Evolutionary conservation across 2,888 invertebrate genomes (phyloP), one percentile per base, ranked within the genome.

Genomic region (Pedicia rivosa): DNA sequence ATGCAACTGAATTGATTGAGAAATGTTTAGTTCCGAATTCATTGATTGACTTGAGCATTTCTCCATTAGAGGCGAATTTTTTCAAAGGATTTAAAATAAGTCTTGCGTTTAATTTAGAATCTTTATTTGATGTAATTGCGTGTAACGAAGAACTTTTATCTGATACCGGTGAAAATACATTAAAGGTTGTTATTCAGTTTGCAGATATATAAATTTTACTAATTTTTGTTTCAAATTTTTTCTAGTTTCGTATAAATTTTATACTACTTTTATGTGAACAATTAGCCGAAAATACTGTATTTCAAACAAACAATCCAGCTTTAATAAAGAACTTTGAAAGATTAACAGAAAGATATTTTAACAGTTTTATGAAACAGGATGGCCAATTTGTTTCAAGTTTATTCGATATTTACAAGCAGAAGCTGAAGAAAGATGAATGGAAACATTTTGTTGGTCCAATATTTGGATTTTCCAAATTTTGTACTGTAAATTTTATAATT

Each of bases 211-310:
- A n/a, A n/a, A n/a, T n/a, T n/a, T n/a, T n/a, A n/a, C n/a, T n/a
- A n/a, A n/a, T n/a, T n/a, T n/a, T n/a, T n/a, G n/a, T n/a, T n/a
- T n/a, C n/a, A n/a, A n/a, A n/a, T n/a, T n/a, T n/a, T n/a, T n/a
- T n/a, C 5, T 9, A 32, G 13, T 32, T 32, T 22, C 32, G 32
- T 20, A 32, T 4, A 12, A 32, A 32, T 22, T 22, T 32, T 9
- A 20, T 9, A 9, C 10, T 19, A 13, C 5, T 32, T 8, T 9
- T 32, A 13, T 32, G 32, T 8, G 32, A 32, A 10, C 32, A 32
- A 13, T 20, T 20, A 6, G 14, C 19, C 13, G 4, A 17, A 22
- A 32, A 32, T 32, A 32, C n/a, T 3, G 17, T 32, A 8, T 32
- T 32, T 32, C 32, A 22, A 8, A 13, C 20, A 12, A 13, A 32